Evolutionary conservation across 2,888 invertebrate genomes (phyloP).

Genomic region (Lumbricus terrestris): DNA sequence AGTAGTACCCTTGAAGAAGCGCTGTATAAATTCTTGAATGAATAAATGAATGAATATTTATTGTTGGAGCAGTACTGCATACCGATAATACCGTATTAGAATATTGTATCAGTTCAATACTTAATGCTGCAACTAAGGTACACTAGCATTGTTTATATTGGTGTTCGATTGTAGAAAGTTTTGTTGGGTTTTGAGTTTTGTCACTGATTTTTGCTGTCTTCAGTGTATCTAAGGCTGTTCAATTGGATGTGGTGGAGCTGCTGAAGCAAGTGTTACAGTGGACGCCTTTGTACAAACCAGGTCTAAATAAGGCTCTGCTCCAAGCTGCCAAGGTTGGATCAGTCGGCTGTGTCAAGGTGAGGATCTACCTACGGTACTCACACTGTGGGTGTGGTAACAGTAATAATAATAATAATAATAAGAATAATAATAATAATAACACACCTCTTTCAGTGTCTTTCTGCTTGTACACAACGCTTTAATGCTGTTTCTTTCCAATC

Average conservation of each 20-base stretch:
- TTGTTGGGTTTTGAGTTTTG: not conserved
- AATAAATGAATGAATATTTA: too few species aligned
- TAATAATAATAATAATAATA: not conserved
- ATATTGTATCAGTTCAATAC: too few species aligned
- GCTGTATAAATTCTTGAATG: too few species aligned
- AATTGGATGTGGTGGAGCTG: conserved; percentile 42
- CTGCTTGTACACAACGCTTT: too few species aligned
- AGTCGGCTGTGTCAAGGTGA: conserved; percentile 41
- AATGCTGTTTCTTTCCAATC: too few species aligned
- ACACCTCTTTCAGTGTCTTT: too few species aligned
- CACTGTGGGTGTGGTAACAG: not conserved
- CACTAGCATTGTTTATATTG: not conserved
- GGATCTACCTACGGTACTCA: too few species aligned
- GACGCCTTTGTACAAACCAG: conserved; percentile 42
- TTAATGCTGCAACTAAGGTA: too few species aligned
- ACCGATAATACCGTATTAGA: too few species aligned
- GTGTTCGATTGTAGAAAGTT: not conserved
- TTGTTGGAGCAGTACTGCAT: too few species aligned
- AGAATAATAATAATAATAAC: too few species aligned
- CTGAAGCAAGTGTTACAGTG: conserved; percentile 42
- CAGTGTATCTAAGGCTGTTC: conserved; percentile 40
- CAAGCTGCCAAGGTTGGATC: conserved; percentile 42
- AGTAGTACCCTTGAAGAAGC: too few species aligned
- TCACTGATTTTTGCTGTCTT: not conserved
- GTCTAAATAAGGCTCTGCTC: conserved; percentile 40